A percentile compares a stretch with the other conserved stretches of the same genome.
phyloP scores from a whole-genome alignment of 2,888 invertebrate species.

The Globia sparganii region DNA sequence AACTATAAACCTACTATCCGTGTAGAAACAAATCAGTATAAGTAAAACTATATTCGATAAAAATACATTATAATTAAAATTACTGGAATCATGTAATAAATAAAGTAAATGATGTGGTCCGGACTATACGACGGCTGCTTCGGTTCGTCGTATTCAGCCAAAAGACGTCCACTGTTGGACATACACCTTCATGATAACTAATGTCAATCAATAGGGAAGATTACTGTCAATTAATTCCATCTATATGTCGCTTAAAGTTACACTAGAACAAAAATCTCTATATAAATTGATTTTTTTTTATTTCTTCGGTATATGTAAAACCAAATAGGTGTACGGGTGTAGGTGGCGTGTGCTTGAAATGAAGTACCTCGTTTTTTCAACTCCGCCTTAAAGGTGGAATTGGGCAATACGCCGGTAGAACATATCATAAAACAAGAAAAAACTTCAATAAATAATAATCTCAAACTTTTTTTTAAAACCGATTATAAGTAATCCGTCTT shows the following conservation, averaged over 20 bases:
- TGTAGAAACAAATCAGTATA: constrained; percentile 1
- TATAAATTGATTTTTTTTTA: neutral
- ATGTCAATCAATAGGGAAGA: neutral
- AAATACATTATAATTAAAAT: constrained; percentile 28
- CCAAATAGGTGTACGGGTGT: too few relatives aligned
- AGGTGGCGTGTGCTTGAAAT: too few relatives aligned
- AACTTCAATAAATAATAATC: neutral
- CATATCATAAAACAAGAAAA: neutral
- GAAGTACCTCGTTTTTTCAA: too few relatives aligned
- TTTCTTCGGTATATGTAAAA: neutral
- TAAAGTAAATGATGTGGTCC: neutral
- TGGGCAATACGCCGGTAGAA: neutral
- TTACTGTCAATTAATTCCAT: too few relatives aligned
- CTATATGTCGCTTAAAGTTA: too few relatives aligned
- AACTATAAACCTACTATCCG: constrained; percentile 7
- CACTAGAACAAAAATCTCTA: too few relatives aligned
- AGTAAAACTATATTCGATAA: constrained; percentile 21
- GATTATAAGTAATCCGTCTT: neutral
- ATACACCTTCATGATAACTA: neutral
- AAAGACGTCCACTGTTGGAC: neutral
- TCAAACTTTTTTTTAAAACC: too few relatives aligned
- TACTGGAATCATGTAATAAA: constrained; percentile 20
- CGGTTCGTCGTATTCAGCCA: neutral
- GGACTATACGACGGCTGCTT: neutral
- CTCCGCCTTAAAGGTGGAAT: too few relatives aligned